Evolutionary conservation across 1,140 invertebrate genomes (phyloP).

Genomic region (Apolygus lucorum): DNA sequence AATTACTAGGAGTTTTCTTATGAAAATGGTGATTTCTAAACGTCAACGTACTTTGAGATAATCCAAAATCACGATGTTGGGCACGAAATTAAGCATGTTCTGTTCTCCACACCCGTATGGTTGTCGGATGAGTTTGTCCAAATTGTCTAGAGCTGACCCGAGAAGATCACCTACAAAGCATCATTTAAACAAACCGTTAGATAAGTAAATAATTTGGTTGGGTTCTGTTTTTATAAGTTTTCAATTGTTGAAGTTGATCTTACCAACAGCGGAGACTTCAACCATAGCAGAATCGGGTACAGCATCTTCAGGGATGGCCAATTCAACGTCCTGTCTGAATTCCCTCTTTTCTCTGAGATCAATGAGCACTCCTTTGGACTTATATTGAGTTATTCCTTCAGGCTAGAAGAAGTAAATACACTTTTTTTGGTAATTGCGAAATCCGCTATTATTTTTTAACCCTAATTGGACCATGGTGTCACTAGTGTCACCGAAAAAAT

Average conservation of each 20-base stretch:
- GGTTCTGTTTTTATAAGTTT: too few relatives aligned
- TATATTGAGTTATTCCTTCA: conserved; percentile 66
- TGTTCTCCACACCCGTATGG: conserved; percentile 91
- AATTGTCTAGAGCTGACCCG: conserved; percentile 62
- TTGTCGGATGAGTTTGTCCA: conserved; percentile 65
- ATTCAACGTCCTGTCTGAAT: conserved; percentile 51
- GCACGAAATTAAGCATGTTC: conserved; percentile 88
- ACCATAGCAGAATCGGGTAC: conserved; percentile 61
- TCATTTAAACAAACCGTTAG: too few relatives aligned
- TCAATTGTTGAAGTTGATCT: too few relatives aligned
- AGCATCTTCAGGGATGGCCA: conserved; percentile 61
- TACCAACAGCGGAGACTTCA: conserved; percentile 61
- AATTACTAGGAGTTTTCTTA: conserved; percentile 50
- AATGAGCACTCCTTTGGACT: conserved; percentile 64
- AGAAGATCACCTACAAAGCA: conserved; percentile 66
- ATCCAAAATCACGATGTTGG: conserved; percentile 76
- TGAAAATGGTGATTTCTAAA: too few relatives aligned
- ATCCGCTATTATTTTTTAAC: too few relatives aligned
- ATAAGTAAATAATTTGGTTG: too few relatives aligned
- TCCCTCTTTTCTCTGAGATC: conserved; percentile 54
- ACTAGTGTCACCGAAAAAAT: too few relatives aligned
- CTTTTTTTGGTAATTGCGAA: too few relatives aligned
- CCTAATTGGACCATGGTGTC: too few relatives aligned
- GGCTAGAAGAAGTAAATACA: conserved; percentile 49
- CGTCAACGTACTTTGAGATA: conserved; percentile 68